Conservation (phyloP, 2,888 invertebrate species). For the Laspeyria flexula region DNA sequence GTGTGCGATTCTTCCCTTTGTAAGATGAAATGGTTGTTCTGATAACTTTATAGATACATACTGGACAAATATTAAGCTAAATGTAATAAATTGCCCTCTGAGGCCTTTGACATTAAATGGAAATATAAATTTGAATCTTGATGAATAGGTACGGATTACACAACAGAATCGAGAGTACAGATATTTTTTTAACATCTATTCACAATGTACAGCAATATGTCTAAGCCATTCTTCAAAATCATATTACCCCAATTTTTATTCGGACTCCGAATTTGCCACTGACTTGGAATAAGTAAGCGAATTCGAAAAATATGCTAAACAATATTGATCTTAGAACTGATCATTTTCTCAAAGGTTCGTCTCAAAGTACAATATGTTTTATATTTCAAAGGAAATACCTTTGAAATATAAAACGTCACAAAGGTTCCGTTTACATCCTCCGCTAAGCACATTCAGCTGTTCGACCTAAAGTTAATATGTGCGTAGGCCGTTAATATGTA, state of each 20-base stretch:
- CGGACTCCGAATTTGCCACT: not conserved
- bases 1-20: no score
- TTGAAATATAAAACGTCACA: no score
- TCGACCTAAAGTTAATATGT: slow-evolving; percentile 1
- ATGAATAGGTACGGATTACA: no score
- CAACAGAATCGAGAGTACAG: no score
- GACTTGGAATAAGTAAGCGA: slow-evolving; percentile 1
- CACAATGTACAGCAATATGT: no score
- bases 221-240: not conserved
- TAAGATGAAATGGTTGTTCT: no score
- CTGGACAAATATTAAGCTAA: no score
- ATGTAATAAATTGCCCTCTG: no score
- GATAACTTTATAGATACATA: no score
- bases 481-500: slow-evolving; percentile 1
- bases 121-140: no score
- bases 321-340: not conserved
- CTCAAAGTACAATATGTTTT: slow-evolving; percentile 3
- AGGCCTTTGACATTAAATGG: no score
- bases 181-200: no score
- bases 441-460: slow-evolving; percentile 1
- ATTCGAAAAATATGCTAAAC: slow-evolving; percentile 1
- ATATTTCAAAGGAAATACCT: slow-evolving; percentile 3
- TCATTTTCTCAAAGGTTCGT: slow-evolving; percentile 1
- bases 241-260: not conserved
- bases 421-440: slow-evolving; percentile 1